phyloP scores from a whole-genome alignment of 2,888 invertebrate genomes.

The Drosophila testacea region DNA sequence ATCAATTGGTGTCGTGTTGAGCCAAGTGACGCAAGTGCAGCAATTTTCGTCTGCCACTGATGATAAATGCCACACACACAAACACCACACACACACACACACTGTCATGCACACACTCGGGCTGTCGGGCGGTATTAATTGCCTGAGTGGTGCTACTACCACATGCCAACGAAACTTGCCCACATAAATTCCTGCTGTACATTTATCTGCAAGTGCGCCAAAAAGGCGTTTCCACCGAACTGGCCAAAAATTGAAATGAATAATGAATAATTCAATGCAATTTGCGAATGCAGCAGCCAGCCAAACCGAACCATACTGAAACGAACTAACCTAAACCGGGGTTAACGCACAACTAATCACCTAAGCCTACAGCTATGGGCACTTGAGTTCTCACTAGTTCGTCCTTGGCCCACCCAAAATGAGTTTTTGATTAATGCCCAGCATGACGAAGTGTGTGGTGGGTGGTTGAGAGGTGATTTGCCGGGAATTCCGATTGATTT shows the following conservation, averaged over 20 bases:
- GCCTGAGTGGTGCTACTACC: conserved; percentile 15
- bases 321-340: conserved; percentile 24
- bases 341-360: conserved; percentile 79
- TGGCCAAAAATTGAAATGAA: conserved; percentile 28
- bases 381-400: conserved; percentile 10
- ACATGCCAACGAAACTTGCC: conserved; percentile 13
- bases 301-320: conserved; percentile 3
- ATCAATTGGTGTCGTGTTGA: conserved; percentile 30
- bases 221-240: conserved; percentile 24
- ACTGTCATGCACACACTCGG: neutral
- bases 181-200: conserved; percentile 40
- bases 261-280: conserved; percentile 69
- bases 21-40: conserved; percentile 37
- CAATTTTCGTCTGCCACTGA: conserved; percentile 31
- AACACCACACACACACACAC: conserved; percentile 5
- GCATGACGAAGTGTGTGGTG: conserved; percentile 8
- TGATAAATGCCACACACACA: conserved; percentile 38
- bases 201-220: conserved; percentile 33
- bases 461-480: conserved; percentile 5
- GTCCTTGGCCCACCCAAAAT: conserved; percentile 56
- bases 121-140: conserved; percentile 35
- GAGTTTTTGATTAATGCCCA: conserved; percentile 79
- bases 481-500: conserved; percentile 61
- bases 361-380: conserved; percentile 28
- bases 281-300: conserved; percentile 44